Base-by-base conservation (phyloP, 2,888 invertebrate genomes). In the Sesia bembeciformis region DNA sequence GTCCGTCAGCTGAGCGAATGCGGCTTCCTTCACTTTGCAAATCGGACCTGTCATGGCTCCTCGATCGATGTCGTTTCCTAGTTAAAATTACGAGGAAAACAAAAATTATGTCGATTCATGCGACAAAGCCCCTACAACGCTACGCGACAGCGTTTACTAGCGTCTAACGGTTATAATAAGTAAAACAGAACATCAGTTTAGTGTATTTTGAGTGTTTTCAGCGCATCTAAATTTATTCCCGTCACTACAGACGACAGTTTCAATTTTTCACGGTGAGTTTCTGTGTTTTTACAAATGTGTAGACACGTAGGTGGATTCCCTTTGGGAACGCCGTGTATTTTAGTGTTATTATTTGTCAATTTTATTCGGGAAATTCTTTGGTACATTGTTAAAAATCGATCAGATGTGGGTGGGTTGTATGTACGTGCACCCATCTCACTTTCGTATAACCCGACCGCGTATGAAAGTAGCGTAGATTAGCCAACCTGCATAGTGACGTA, bases 21-120 rank as follows among this genome's bases (percentile, higher is more conserved):
- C 64, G 52, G 69, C 81, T 60, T 67, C 79, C 80, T 88, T 88
- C 86, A 77, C 63, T 58, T 74, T 74, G 78, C 80, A 68, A 79
- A 82, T 73, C 72, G 72, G 73, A 78, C 74, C 86, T 87, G 87
- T 86, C 88, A 88, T 88, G 88, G 87, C 85, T 75, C 62, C 79
- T 71, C 84, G 85, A 88, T 88, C 88, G 86, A 88, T 88, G 78
- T 65, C 74, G 66, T 72, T 72, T 68, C 70, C 72, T 72, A 71
- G 74, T 67, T 79, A 38, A 76, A 84, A 81, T 77, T 73, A 74
- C 77, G 79, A 74, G 72, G 83, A 86, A 85, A 83, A 76, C 76
- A 70, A 76, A 78, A 81, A 87, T 80, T 84, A 84, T 84, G 82
- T 74, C 76, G 78, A 70, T 75, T 65, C 64, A 70, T 72, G 66